Base-by-base conservation (phyloP, 92 coral and sea anemone genomes). In the Palythoa grandis region DNA sequence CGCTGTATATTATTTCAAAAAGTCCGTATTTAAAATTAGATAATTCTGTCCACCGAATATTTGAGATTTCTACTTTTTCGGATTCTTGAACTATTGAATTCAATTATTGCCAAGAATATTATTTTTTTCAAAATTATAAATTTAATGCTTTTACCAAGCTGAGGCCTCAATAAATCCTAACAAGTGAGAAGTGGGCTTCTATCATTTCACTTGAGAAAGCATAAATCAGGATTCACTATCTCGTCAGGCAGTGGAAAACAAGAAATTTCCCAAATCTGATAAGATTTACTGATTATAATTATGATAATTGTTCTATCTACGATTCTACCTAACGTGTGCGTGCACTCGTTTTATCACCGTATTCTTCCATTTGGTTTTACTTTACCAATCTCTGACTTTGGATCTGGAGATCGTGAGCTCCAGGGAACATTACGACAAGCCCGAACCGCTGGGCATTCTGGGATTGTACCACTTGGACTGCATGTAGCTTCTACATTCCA, bases 381-480 rank as follows among this genome's bases (percentile, higher is more conserved):
- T 87, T 91, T 89, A 40, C 94, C 96, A 35, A 96, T 86, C 77
- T 91, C 98, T 24, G 99, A 96, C 77, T 96, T 96, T 1, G 99
- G 99, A 80, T 96, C 99, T 0, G 96, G 96, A 11, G 99, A 96
- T 74, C 95, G 91, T 17, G 99, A 91, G 74, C 99, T 96, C 99
- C 99, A 96, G n/a, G 76, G 75, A 14, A 95, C 91, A 69, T 86
- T 86, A 14, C 78, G 92, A 78, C 99, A 96, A 10, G 76, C 86
- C 48, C 87, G 48, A 22, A 96, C 58, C 78, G 76, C 87, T 11
- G 82, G 78, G 57, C 99, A 96, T 19, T 89, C 95, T 20, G 94
- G 92, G 19, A 87, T 76, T 12, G 85, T 66, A 23, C 93, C 95
- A 40, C 91, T 84, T 0, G 88, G 88, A 38, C 88, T 84, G 82